Conservation (phyloP, 2,888 invertebrate genomes). For the Ferrisia virgata region DNA sequence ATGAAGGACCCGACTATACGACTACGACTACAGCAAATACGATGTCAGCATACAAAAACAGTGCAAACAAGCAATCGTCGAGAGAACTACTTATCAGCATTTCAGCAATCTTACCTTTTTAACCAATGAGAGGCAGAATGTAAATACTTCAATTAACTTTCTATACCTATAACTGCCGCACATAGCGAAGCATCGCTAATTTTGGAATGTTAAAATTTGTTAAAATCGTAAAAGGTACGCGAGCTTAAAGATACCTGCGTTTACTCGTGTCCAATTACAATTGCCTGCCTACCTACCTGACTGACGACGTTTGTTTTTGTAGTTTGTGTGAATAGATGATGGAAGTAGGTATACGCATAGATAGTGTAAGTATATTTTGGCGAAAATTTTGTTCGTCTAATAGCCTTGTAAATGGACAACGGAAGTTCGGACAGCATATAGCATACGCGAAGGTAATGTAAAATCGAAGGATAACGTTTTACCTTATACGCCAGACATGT, state of each 20-base stretch:
- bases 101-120: neutral
- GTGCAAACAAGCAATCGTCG: neutral
- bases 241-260: too few relatives aligned
- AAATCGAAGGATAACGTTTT: constrained; percentile 15
- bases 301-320: too few relatives aligned
- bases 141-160: neutral
- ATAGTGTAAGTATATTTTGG: neutral
- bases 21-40: neutral
- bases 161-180: too few relatives aligned
- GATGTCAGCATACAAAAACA: constrained; percentile 2
- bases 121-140: neutral
- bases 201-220: too few relatives aligned
- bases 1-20: constrained; percentile 6
- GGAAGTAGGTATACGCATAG: too few relatives aligned
- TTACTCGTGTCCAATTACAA: too few relatives aligned
- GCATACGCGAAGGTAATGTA: constrained; percentile 15
- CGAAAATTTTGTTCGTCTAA: constrained; percentile 18
- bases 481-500: neutral
- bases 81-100: neutral
- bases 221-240: too few relatives aligned
- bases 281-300: too few relatives aligned
- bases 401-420: constrained; percentile 14
- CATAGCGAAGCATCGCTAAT: too few relatives aligned
- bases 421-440: neutral
- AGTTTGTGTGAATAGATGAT: too few relatives aligned